phyloP scores from a whole-genome alignment of 2,888 invertebrate species.

The Diarsia dahlii region DNA sequence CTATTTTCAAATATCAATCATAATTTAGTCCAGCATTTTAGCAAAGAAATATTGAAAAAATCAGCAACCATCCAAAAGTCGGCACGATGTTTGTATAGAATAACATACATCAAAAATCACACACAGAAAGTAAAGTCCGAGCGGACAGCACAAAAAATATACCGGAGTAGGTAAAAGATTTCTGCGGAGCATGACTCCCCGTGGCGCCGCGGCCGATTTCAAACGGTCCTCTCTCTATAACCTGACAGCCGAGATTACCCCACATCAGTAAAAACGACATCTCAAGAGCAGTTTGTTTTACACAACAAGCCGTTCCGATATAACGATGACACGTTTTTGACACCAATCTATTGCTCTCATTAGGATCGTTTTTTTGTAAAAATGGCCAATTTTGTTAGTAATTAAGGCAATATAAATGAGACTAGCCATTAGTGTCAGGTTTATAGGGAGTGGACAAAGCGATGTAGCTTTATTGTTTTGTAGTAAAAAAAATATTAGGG shows the following conservation, averaged over 20 bases:
- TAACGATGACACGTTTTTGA: constrained; percentile 83
- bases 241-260: constrained; percentile 89
- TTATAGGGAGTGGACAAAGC: constrained; percentile 40
- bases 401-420: constrained; percentile 64
- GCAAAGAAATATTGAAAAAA: constrained; percentile 8
- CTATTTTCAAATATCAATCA: constrained; percentile 4
- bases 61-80: constrained; percentile 28
- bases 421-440: constrained; percentile 61
- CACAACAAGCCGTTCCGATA: constrained; percentile 83
- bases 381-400: constrained; percentile 60
- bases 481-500: background rate
- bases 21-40: constrained; percentile 8
- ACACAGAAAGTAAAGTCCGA: constrained; percentile 54
- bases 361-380: constrained; percentile 69
- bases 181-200: constrained; percentile 86
- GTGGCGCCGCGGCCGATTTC: constrained; percentile 83
- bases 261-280: constrained; percentile 81
- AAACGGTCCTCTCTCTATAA: constrained; percentile 80
- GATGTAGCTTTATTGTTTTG: constrained; percentile 28
- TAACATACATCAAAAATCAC: constrained; percentile 69
- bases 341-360: constrained; percentile 75
- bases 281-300: constrained; percentile 86
- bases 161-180: constrained; percentile 80
- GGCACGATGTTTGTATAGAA: constrained; percentile 58
- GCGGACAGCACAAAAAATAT: constrained; percentile 75